Percentiles rank a stretch among this genome's conserved stretches.
These are phyloP conservation scores for Synanthedon andrenaeformis DNA, from an alignment of 2,888 invertebrate genomes.

Conservation along the genomic window DNA sequence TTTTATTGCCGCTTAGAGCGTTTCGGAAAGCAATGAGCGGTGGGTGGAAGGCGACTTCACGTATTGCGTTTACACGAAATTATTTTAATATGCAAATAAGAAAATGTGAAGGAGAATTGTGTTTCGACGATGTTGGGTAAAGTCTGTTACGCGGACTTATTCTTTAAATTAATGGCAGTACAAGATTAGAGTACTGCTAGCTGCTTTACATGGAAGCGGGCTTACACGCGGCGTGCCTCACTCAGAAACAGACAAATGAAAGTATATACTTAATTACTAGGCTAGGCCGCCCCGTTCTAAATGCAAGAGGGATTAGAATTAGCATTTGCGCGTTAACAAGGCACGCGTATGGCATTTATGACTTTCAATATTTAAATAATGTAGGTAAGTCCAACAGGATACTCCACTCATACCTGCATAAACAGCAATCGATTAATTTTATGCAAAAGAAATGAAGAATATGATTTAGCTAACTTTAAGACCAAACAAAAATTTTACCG, in stretches of 20 bases:
- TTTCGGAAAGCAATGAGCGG: conserved; percentile 22
- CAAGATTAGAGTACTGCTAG: conserved; percentile 68
- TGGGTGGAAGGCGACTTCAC: conserved; percentile 54
- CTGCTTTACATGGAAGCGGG: conserved; percentile 65
- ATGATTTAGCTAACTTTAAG: neutral
- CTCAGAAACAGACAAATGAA: conserved; percentile 68
- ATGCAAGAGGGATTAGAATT: conserved; percentile 69
- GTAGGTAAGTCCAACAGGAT: conserved; percentile 13
- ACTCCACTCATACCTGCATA: conserved; percentile 11
- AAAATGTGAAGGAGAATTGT: conserved; percentile 68
- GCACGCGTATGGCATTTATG: conserved; percentile 66
- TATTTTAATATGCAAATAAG: conserved; percentile 71
- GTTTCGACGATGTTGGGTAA: conserved; percentile 58
- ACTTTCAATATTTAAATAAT: conserved; percentile 56
- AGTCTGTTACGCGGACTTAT: conserved; percentile 66
- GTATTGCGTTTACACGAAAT: conserved; percentile 68
- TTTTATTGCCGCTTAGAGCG: conserved; percentile 24
- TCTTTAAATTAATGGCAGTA: conserved; percentile 68
- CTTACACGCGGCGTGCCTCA: conserved; percentile 45
- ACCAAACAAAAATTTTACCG: too few relatives aligned
- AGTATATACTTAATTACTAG: conserved; percentile 64
- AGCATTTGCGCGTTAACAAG: conserved; percentile 60
- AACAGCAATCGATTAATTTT: neutral
- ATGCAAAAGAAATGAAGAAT: neutral
- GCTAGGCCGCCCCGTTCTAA: conserved; percentile 65